Evolutionary conservation across 2,113 vertebrate genomes (phyloP).

Genomic region (Sinocyclocheilus anophthalmus): DNA sequence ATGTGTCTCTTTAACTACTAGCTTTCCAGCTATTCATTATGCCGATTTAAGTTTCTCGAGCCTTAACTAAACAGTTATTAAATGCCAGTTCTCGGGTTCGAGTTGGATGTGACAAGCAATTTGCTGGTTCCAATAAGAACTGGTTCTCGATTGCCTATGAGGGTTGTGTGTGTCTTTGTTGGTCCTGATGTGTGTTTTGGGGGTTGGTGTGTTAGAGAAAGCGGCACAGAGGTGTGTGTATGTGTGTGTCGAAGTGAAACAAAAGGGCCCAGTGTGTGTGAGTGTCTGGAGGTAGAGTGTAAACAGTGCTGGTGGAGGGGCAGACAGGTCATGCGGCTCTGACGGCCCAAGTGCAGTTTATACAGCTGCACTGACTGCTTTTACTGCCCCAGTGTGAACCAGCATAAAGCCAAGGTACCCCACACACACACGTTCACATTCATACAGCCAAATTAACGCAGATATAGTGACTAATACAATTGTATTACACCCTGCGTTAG

Average conservation of each 20-base stretch:
- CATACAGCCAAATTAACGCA: background rate
- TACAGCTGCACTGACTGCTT: slow-evolving; percentile 82
- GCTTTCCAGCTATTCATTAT: background rate
- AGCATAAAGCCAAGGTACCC: slow-evolving; percentile 44
- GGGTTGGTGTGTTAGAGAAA: slow-evolving; percentile 22
- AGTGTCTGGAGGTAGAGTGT: slow-evolving; percentile 89
- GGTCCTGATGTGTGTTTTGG: slow-evolving; percentile 30
- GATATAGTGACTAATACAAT: background rate
- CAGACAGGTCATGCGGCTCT: slow-evolving; percentile 79
- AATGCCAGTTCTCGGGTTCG: background rate
- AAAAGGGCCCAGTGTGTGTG: slow-evolving; percentile 86
- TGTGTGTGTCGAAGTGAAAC: slow-evolving; percentile 65
- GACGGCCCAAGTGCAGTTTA: slow-evolving; percentile 76
- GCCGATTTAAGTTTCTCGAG: background rate
- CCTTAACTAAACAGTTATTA: background rate
- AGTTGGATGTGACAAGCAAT: slow-evolving; percentile 6
- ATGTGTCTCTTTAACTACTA: background rate
- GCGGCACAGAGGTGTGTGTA: slow-evolving; percentile 41
- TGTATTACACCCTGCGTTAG: background rate
- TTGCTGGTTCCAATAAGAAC: background rate
- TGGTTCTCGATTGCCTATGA: background rate
- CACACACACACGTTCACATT: slow-evolving; percentile 32
- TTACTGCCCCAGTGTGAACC: slow-evolving; percentile 57
- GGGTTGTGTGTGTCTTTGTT: slow-evolving; percentile 38
- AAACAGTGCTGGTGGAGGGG: slow-evolving; percentile 77